Evolutionary conservation across 2,888 invertebrate species (phyloP), one percentile per base, ranked within the genome.

Genomic region (Acronicta aceris): DNA sequence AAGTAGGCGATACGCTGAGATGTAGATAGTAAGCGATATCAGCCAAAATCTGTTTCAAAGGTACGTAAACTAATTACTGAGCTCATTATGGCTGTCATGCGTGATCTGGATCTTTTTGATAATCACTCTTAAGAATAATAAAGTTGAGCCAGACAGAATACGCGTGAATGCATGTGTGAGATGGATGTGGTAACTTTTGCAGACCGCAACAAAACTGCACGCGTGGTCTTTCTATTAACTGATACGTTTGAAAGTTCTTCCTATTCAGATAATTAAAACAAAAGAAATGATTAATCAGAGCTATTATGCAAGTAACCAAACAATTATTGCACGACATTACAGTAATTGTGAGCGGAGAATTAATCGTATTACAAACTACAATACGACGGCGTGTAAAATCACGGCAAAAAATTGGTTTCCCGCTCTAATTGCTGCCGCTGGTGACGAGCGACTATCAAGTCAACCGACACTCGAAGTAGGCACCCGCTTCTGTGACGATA

Each of bases 371-470:
- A 51, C 38, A 64, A 51, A 45, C 50, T 15, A 51, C 38, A 64
- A 51, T 47, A 53, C 17, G 58, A 45, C 17, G 36, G 41, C 42
- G 59, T 65, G 63, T 74, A 78, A 81, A 64, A 83, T 81, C 76
- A 50, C 73, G 77, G 78, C 81, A 81, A 77, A 84, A 84, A 87
- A 85, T 85, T 71, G 75, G 79, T 86, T 87, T 83, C 79, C 68
- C 87, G 88, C 83, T 90, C 87, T 85, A 88, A 81, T 89, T 87
- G 75, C 65, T 55, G 53, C 55, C 43, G 52, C 57, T 72, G 72
- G 38, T 45, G 58, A 16, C 25, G 65, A 38, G 7, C 2, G 38
- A 7, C n/a, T 38, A 38, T n/a, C 38, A 38, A 21, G 43, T 40
- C 42, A 49, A 59, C 52, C 46, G 38, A 51, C 56, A 58, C 30